These are phyloP conservation scores for Leucophora obtusa DNA, from an alignment of 2,888 invertebrate genomes.

Conservation along the genomic window DNA sequence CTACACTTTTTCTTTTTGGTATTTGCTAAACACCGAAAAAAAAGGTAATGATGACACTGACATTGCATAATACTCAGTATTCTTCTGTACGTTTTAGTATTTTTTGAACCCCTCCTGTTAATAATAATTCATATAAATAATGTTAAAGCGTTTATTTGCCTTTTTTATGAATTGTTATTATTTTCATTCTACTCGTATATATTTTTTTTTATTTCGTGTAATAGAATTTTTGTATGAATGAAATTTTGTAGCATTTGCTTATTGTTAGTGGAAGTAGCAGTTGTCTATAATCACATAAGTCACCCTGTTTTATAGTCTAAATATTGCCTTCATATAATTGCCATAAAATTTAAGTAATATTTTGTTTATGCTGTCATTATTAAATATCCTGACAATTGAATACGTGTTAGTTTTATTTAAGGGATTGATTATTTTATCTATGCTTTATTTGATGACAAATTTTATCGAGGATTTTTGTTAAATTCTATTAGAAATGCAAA, in stretches of 20 bases:
- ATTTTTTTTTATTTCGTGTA: conserved; percentile 12
- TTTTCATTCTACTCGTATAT: conserved; percentile 15
- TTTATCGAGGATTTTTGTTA: no score
- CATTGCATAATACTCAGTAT: conserved; percentile 46
- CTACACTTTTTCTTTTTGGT: conserved; percentile 1
- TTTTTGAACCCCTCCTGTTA: conserved; percentile 22
- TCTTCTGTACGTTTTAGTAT: not conserved
- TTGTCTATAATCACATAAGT: conserved; percentile 76
- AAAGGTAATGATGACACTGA: conserved; percentile 60
- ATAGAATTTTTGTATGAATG: conserved; percentile 34
- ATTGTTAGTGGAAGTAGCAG: conserved; percentile 66
- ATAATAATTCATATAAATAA: conserved; percentile 48
- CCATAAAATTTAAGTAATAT: conserved; percentile 56
- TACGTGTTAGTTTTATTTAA: conserved; percentile 57
- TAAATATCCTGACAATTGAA: conserved; percentile 59
- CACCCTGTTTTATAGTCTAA: conserved; percentile 71
- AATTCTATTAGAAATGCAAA: not conserved
- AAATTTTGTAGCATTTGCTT: not conserved
- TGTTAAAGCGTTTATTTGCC: conserved; percentile 40
- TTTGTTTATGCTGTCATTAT: conserved; percentile 41
- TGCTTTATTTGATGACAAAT: no score
- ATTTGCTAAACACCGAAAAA: conserved; percentile 8
- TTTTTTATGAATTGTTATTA: conserved; percentile 19
- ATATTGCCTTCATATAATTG: conserved; percentile 63
- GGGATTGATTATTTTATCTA: conserved; percentile 42